Evolutionary conservation across 2,113 vertebrate species (phyloP).

Genomic region (Podarcis cretensis): DNA sequence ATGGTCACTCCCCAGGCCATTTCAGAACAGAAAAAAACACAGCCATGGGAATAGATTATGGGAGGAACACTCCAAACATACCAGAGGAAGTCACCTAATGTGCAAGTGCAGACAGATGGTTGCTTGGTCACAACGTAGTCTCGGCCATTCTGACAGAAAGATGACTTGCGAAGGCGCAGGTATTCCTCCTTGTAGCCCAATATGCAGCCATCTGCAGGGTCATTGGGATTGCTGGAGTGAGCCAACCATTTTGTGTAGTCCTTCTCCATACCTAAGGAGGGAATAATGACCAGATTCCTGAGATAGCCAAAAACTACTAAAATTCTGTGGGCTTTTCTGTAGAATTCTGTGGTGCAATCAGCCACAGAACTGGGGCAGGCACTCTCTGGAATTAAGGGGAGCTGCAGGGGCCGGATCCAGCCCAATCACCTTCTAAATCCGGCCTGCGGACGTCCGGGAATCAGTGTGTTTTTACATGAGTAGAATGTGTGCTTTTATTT

Average conservation of each 20-base stretch:
- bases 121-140: conserved; percentile 83
- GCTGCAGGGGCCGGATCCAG: not conserved
- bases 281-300: not conserved
- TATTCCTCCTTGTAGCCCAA: conserved; percentile 91
- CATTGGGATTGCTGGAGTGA: conserved; percentile 85
- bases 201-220: conserved; percentile 87
- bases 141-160: conserved; percentile 89
- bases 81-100: conserved; percentile 91
- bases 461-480: no score
- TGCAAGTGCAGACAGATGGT: conserved; percentile 84
- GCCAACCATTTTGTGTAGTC: conserved; percentile 93
- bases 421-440: no score
- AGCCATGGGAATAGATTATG: not conserved
- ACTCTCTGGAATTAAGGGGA: not conserved
- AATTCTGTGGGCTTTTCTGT: not conserved
- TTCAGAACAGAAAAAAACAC: not conserved
- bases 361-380: not conserved
- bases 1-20: not conserved
- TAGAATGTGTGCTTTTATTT: no score
- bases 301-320: not conserved
- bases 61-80: conserved; percentile 33
- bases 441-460: no score
- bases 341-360: not conserved
- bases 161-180: conserved; percentile 86
- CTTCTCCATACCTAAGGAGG: conserved; percentile 77